phyloP scores from a whole-genome alignment of 2,888 invertebrate genomes.

The Tetheella fluctuosa region DNA sequence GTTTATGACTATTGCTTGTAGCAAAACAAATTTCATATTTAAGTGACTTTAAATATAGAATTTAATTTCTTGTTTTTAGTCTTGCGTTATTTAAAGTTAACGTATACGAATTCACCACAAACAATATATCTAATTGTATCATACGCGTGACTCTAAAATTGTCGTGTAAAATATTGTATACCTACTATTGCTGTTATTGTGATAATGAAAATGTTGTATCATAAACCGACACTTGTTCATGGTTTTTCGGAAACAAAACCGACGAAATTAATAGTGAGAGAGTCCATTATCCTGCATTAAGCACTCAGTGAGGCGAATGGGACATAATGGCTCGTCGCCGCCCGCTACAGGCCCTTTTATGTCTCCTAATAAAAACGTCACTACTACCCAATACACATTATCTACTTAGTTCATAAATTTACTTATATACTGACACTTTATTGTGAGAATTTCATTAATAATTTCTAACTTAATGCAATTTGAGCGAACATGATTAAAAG shows the following conservation, averaged over 20 bases:
- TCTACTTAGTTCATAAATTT: constrained; percentile 37
- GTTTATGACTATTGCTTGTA: constrained; percentile 60
- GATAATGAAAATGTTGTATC: constrained; percentile 23
- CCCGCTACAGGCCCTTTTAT: constrained; percentile 58
- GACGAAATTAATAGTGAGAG: constrained; percentile 74
- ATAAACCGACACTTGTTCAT: constrained; percentile 51
- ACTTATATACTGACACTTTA: constrained; percentile 2
- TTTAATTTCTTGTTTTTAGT: too few species aligned
- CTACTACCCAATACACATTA: constrained; percentile 53
- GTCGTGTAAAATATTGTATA: too few species aligned
- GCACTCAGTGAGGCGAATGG: constrained; percentile 71
- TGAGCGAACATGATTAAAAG: not conserved
- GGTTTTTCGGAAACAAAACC: constrained; percentile 64
- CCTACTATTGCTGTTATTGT: not conserved
- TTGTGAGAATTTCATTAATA: not conserved
- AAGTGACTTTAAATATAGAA: not conserved
- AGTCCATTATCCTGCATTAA: constrained; percentile 78
- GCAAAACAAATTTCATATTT: constrained; percentile 38
- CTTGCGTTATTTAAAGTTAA: too few species aligned
- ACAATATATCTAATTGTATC: too few species aligned
- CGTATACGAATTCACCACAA: too few species aligned
- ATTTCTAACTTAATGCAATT: not conserved
- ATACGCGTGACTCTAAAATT: too few species aligned
- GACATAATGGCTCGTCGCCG: constrained; percentile 65
- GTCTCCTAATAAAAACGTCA: constrained; percentile 68